Evolutionary conservation across 1,140 invertebrate species (phyloP), one percentile per base, ranked within the genome.

Genomic region (Drosophila hydei): DNA sequence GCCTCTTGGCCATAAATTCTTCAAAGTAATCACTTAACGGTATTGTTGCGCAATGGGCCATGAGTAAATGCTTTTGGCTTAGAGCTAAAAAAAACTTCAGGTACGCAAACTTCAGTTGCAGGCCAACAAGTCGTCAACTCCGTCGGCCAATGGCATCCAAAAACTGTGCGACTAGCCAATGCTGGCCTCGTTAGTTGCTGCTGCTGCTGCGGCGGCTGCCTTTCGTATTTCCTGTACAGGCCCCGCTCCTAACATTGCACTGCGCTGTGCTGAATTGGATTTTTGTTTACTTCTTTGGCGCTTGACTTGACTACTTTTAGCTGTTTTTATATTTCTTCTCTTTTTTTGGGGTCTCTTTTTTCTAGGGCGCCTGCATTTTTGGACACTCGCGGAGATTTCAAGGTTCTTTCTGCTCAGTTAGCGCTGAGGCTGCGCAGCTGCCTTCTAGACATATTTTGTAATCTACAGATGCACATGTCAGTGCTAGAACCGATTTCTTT

Each of bases 1-100:
- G 47, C 56, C 56, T 75, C 19, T 12, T 48, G 38, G 59, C 77
- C 61, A 61, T 87, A 87, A 85, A 85, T 85, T 85, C 80, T 87
- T 77, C 62, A 64, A 77, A 50, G 30, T 62, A 55, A 36, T 45
- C 50, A 67, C 23, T 36, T 25, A 70, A 64, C 60, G 27, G 38
- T 19, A 4, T 5, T 16, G 77, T 85, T 85, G 80, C 80, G 78
- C 74, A 87, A 85, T 71, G 11, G 38, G 64, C 71, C 64, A 50
- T 38, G 50, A 21, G 42, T 65, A 27, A 23, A 70, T 52, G 30
- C 11, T 33, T 33, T 33, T 33, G 30, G 30, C 30, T 33, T 12
- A 2, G 1, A 33, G 30, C 30, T 11, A 33, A 8, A 11, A 11
- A 33, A 33, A 75, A 65, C 71, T 79, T 47, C 51, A 75, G 77